A percentile compares a stretch with the other conserved stretches of the same genome.
Conservation (phyloP, 2,113 vertebrate genomes). For the Suncus etruscus region DNA sequence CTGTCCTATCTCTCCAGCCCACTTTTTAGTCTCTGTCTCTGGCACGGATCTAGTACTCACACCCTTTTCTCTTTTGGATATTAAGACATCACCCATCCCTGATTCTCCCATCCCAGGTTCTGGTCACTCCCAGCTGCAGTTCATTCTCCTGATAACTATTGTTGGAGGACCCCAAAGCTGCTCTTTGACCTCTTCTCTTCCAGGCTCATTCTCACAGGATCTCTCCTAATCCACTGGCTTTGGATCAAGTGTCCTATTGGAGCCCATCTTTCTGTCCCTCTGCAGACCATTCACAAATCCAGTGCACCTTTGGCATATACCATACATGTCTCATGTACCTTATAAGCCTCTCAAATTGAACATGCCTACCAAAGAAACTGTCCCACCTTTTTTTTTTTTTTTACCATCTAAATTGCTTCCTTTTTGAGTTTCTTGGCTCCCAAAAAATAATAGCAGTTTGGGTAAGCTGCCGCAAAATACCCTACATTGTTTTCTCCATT, state of each 20-base stretch:
- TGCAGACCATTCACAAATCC: neutral
- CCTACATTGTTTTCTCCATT: neutral
- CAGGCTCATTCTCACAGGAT: neutral
- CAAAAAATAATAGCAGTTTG: neutral
- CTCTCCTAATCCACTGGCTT: neutral
- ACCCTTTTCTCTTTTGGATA: neutral
- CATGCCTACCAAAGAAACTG: neutral
- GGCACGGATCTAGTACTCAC: neutral
- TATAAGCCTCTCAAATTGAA: neutral
- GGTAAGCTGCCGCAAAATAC: neutral
- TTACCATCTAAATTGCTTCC: neutral
- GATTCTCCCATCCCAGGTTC: neutral
- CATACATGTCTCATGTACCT: neutral
- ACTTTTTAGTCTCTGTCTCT: neutral
- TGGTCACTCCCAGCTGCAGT: neutral
- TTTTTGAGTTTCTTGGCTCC: constrained; percentile 12
- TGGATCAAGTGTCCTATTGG: neutral
- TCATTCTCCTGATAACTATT: neutral
- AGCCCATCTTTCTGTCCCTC: neutral
- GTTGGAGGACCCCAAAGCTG: neutral
- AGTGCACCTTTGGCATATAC: neutral
- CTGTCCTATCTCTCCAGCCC: neutral
- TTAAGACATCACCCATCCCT: neutral
- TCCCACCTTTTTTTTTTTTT: neutral
- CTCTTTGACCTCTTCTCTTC: neutral